Conservation (phyloP, 1,140 invertebrate genomes). For the Phocides pigmalion region DNA sequence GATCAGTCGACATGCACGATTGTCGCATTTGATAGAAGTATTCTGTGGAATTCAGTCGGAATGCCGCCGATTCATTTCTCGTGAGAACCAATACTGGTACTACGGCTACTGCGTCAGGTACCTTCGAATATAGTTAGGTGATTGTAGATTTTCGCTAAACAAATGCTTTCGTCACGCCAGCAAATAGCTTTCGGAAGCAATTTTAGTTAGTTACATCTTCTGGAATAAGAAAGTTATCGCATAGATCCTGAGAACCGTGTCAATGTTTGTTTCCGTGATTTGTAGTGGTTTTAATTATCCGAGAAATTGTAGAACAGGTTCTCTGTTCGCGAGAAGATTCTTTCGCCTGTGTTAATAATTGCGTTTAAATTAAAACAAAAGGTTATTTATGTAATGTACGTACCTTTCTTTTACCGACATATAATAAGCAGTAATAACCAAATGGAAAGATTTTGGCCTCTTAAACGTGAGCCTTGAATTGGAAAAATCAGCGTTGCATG, state of each 20-base stretch:
- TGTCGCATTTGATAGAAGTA: conserved; percentile 72
- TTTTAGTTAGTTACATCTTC: conserved; percentile 63
- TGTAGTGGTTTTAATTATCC: conserved; percentile 41
- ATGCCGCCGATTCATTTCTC: conserved; percentile 73
- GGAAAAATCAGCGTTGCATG: too few relatives aligned
- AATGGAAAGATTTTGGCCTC: too few relatives aligned
- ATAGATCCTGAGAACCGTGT: conserved; percentile 71
- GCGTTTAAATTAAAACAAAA: neutral
- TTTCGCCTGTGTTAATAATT: neutral
- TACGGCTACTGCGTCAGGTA: conserved; percentile 53
- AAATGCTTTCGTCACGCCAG: conserved; percentile 72
- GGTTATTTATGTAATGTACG: neutral
- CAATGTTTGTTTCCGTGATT: conserved; percentile 60
- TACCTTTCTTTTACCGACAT: too few relatives aligned
- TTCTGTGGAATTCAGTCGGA: conserved; percentile 65
- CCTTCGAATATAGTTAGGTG: conserved; percentile 55
- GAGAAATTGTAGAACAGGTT: conserved; percentile 26
- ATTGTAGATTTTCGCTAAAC: conserved; percentile 74
- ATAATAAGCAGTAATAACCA: too few relatives aligned
- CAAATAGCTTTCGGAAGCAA: conserved; percentile 73
- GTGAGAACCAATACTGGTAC: conserved; percentile 67
- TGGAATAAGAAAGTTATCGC: conserved; percentile 63
- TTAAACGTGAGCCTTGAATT: too few relatives aligned
- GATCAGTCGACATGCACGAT: conserved; percentile 77
- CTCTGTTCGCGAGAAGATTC: conserved; percentile 6